Percentiles rank a stretch among this genome's conserved stretches.
Conservation (phyloP, 2,797 vertebrate genomes). For the Myotis myotis region DNA sequence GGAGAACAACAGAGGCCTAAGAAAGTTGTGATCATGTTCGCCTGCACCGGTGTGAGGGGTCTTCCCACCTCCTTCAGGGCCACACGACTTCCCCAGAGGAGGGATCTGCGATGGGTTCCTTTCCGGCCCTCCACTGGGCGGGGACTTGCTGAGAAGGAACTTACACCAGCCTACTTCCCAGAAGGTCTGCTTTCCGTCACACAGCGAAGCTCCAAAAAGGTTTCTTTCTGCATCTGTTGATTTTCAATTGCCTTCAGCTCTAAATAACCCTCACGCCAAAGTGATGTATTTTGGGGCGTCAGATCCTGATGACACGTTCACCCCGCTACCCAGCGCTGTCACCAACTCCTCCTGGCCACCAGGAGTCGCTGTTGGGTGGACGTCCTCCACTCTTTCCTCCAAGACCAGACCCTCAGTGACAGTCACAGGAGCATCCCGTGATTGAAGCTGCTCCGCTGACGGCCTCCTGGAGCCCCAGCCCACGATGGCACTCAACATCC, state of each 20-base stretch:
- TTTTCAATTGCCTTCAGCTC: not conserved
- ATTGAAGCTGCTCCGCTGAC: not conserved
- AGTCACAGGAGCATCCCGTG: not conserved
- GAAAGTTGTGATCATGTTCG: not conserved
- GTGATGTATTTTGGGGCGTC: no score
- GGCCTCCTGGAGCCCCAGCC: not conserved
- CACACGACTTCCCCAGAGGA: not conserved
- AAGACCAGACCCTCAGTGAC: not conserved
- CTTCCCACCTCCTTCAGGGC: not conserved
- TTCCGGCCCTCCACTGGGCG: not conserved
- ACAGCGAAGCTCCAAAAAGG: not conserved
- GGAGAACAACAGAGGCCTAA: not conserved
- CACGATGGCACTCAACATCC: accelerated
- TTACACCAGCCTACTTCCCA: not conserved
- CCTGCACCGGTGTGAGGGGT: no score
- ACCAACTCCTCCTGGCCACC: not conserved
- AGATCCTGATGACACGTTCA: not conserved
- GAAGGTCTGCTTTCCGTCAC: not conserved
- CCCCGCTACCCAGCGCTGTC: not conserved
- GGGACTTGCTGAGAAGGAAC: not conserved
- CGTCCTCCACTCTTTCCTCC: not conserved
- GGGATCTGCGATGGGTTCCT: not conserved
- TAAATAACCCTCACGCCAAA: not conserved
- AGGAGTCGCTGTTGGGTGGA: not conserved
- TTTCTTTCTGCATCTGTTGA: not conserved